Percentiles rank a stretch among this genome's conserved stretches.
Conservation (phyloP, 2,797 vertebrate species). For the Sebastiscus tertius region DNA sequence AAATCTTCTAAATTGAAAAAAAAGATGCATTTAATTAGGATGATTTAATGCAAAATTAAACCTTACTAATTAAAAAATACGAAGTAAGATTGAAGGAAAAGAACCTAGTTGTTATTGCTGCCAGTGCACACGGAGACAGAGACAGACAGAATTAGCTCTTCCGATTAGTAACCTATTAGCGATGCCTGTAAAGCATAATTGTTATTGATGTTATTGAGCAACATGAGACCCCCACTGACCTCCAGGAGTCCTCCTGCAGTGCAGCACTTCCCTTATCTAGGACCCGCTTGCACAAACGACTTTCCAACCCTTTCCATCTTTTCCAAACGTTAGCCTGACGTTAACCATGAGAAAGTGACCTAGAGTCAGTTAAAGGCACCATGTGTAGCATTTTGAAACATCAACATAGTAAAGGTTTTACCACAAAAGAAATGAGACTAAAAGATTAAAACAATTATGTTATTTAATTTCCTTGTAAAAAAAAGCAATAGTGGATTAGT, state of each 20-base stretch:
- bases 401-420: background rate
- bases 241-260: constrained; percentile 71
- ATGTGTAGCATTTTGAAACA: constrained; percentile 28
- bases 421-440: background rate
- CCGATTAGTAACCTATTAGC: constrained; percentile 10
- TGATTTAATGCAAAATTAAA: background rate
- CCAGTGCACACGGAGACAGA: background rate
- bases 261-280: constrained; percentile 68
- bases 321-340: constrained; percentile 73
- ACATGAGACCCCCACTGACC: constrained; percentile 75
- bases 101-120: background rate
- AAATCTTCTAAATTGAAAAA: background rate
- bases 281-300: constrained; percentile 66
- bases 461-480: background rate
- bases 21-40: background rate
- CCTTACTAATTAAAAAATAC: background rate
- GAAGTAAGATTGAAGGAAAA: background rate
- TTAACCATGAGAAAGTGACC: constrained; percentile 71
- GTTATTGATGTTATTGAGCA: constrained; percentile 55
- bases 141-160: constrained; percentile 17
- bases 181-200: constrained; percentile 13
- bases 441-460: background rate
- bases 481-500: background rate
- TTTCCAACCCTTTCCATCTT: constrained; percentile 76
- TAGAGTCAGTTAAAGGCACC: constrained; percentile 55